Evolutionary conservation across 2,888 invertebrate species (phyloP).

Genomic region (Chymomyza caudatula): DNA sequence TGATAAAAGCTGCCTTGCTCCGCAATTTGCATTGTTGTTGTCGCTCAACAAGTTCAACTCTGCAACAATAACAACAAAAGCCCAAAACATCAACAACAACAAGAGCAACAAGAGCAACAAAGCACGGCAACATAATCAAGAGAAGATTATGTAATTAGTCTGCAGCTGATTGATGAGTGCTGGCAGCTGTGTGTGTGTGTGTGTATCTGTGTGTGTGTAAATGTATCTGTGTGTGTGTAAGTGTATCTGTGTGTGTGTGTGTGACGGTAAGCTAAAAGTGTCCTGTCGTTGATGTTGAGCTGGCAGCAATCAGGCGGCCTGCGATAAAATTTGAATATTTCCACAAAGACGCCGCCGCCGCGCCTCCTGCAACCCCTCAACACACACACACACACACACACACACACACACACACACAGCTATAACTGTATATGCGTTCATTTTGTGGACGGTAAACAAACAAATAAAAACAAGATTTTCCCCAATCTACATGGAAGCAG

Average conservation of each 20-base stretch:
- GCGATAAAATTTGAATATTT: slow-evolving; percentile 69
- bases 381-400: not conserved
- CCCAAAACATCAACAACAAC: slow-evolving; percentile 35
- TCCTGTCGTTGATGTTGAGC: not conserved
- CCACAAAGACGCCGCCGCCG: slow-evolving; percentile 25
- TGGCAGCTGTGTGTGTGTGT: slow-evolving; percentile 48
- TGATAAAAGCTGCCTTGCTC: not conserved
- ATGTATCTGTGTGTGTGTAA: no score
- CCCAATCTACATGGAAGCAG: slow-evolving; percentile 13
- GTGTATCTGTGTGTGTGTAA: slow-evolving; percentile 2
- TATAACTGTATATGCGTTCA: slow-evolving; percentile 12
- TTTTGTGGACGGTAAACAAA: slow-evolving; percentile 71
- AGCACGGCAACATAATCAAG: slow-evolving; percentile 75
- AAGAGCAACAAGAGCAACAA: slow-evolving; percentile 11
- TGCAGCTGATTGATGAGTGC: slow-evolving; percentile 78
- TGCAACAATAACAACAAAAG: slow-evolving; percentile 22
- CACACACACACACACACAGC: no score
- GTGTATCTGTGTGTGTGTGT: slow-evolving; percentile 1
- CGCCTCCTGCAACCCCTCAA: not conserved
- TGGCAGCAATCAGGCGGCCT: slow-evolving; percentile 56
- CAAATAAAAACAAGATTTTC: slow-evolving; percentile 69
- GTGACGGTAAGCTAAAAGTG: slow-evolving; percentile 32
- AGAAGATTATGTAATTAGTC: slow-evolving; percentile 78
- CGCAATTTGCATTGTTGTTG: not conserved
- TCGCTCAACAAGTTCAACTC: slow-evolving; percentile 39